These are phyloP conservation scores for Rhodeus uyekii DNA, from an alignment of 2,797 vertebrate species.

Conservation along the genomic window DNA sequence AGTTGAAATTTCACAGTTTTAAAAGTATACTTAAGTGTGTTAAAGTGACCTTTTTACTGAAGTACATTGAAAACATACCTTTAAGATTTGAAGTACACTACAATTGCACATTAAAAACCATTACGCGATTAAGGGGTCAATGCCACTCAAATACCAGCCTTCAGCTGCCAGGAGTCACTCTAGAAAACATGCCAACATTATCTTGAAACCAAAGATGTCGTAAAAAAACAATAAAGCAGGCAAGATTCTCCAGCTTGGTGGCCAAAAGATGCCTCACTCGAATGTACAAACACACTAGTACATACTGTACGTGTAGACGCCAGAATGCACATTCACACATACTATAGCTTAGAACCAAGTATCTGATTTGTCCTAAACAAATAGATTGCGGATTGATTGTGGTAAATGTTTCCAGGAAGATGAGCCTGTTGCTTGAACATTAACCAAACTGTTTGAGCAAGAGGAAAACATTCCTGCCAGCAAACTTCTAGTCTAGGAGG, in stretches of 20 bases:
- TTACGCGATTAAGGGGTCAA: too few relatives aligned
- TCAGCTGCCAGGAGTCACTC: neutral
- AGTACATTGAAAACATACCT: too few relatives aligned
- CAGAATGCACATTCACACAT: neutral
- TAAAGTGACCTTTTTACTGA: neutral
- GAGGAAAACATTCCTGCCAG: constrained; percentile 43
- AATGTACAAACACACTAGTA: neutral
- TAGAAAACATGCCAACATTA: constrained; percentile 52
- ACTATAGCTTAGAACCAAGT: constrained; percentile 36
- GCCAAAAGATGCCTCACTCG: constrained; percentile 45
- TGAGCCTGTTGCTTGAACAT: constrained; percentile 38
- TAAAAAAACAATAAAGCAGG: constrained; percentile 60
- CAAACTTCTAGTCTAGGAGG: constrained; percentile 8
- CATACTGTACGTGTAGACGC: neutral
- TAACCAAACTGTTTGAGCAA: constrained; percentile 46
- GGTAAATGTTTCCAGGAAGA: constrained; percentile 57
- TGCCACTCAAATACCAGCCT: neutral
- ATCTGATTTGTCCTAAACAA: constrained; percentile 56
- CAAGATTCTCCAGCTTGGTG: neutral
- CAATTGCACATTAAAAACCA: too few relatives aligned
- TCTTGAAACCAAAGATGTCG: constrained; percentile 61
- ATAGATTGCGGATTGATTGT: constrained; percentile 43
- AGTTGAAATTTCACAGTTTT: neutral
- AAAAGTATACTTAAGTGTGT: too few relatives aligned
- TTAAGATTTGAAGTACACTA: too few relatives aligned